These are phyloP conservation scores for Drosophila malerkotliana DNA, from an alignment of 1,140 invertebrate genomes.

Conservation along the genomic window DNA sequence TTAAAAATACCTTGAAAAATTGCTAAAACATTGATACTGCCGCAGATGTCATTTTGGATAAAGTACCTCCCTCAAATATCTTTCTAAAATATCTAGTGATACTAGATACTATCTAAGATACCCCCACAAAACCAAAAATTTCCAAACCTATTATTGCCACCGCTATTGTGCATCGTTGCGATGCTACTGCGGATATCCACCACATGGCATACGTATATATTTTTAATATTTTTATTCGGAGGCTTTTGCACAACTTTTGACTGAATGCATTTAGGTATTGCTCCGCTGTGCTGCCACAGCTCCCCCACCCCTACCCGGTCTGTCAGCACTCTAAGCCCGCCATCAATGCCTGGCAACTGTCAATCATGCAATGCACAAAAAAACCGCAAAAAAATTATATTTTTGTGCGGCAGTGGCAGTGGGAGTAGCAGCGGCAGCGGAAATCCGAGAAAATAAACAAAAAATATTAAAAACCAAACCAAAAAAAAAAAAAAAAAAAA, in stretches of 20 bases:
- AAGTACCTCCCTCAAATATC: no score
- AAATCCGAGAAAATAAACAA: slow-evolving; percentile 58
- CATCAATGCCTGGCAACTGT: slow-evolving; percentile 68
- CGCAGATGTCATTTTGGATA: no score
- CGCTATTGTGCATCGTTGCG: slow-evolving; percentile 1
- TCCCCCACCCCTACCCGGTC: not conserved
- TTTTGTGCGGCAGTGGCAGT: slow-evolving; percentile 29
- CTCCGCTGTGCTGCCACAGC: not conserved
- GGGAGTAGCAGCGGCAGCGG: slow-evolving; percentile 6
- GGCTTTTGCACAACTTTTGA: slow-evolving; percentile 68
- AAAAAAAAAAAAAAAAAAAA: not conserved
- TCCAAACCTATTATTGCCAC: not conserved
- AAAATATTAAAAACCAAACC: slow-evolving; percentile 1
- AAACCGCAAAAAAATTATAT: slow-evolving; percentile 37
- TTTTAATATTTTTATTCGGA: slow-evolving; percentile 63
- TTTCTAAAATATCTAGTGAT: no score
- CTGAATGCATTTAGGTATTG: slow-evolving; percentile 67
- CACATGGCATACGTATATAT: slow-evolving; percentile 51
- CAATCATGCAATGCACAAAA: slow-evolving; percentile 62
- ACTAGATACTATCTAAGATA: no score
- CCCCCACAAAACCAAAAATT: no score
- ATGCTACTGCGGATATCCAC: not conserved
- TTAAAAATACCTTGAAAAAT: no score
- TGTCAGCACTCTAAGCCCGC: slow-evolving; percentile 5
- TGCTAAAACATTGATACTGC: no score